These are phyloP conservation scores for Gila robusta DNA, from an alignment of 2,797 vertebrate species.

Conservation along the genomic window DNA sequence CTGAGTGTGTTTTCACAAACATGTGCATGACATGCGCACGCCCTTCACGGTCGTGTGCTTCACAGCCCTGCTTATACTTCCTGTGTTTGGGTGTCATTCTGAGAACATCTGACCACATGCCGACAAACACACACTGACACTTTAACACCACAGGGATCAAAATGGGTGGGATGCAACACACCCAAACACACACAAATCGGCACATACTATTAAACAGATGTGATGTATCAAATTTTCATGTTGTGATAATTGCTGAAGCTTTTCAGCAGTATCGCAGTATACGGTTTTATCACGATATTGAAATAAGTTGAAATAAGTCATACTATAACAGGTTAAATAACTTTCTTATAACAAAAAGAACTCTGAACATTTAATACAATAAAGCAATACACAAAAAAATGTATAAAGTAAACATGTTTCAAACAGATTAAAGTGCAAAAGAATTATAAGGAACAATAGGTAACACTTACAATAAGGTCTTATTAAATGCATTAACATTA, in stretches of 20 bases:
- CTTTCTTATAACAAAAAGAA: too few species aligned
- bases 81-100: constrained; percentile 59
- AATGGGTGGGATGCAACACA: not conserved
- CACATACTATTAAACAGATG: not conserved
- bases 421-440: too few species aligned
- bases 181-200: not conserved
- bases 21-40: constrained; percentile 5
- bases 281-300: not conserved
- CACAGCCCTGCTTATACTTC: constrained; percentile 41
- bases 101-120: constrained; percentile 58
- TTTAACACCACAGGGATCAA: not conserved
- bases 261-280: not conserved
- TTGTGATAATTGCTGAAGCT: not conserved
- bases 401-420: too few species aligned
- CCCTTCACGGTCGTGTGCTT: not conserved
- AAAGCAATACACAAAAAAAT: too few species aligned
- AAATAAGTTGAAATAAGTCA: too few species aligned
- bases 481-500: too few species aligned
- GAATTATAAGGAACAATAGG: too few species aligned
- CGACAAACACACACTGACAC: not conserved
- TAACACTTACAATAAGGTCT: too few species aligned
- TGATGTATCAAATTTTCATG: not conserved
- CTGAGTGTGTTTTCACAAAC: constrained; percentile 32
- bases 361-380: too few species aligned
- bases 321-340: too few species aligned